Evolutionary conservation across 2,888 invertebrate species (phyloP).

Genomic region (Lasioglossum pauxillum): DNA sequence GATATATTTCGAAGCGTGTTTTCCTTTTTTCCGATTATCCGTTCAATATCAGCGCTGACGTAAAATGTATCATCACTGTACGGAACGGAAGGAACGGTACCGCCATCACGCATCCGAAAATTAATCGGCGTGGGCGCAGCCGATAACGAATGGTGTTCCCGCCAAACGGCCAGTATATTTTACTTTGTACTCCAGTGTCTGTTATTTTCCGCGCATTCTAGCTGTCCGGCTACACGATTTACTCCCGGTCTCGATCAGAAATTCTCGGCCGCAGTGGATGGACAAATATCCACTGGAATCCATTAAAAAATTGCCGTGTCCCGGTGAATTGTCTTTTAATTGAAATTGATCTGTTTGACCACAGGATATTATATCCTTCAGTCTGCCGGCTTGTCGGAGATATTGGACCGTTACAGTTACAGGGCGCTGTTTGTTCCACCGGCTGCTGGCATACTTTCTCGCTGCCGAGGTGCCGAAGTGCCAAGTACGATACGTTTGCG

Average conservation of each 20-base stretch:
- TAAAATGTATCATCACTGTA: conserved; percentile 73
- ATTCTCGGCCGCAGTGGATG: conserved; percentile 61
- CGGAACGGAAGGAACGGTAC: conserved; percentile 70
- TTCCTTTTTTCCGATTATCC: conserved; percentile 70
- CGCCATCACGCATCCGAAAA: conserved; percentile 77
- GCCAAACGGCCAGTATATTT: conserved; percentile 79
- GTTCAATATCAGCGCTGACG: conserved; percentile 72
- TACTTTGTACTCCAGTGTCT: conserved; percentile 77
- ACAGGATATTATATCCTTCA: conserved; percentile 38
- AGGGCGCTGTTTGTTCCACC: conserved; percentile 22
- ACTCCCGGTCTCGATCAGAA: conserved; percentile 75
- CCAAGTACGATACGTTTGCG: not conserved
- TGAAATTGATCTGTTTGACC: conserved; percentile 49
- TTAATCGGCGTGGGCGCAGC: conserved; percentile 80
- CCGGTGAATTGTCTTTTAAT: conserved; percentile 58
- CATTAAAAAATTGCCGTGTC: conserved; percentile 69
- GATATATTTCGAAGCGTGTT: conserved; percentile 64
- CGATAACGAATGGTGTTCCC: conserved; percentile 79
- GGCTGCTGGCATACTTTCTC: conserved; percentile 26
- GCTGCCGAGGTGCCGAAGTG: not conserved
- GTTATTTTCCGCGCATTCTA: conserved; percentile 76
- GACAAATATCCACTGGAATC: conserved; percentile 69
- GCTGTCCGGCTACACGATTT: conserved; percentile 72
- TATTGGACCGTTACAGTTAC: conserved; percentile 38
- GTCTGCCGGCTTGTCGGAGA: conserved; percentile 17